Base-by-base conservation (phyloP, 2,888 invertebrate genomes). In the Lordiphosa fenestrarum region DNA sequence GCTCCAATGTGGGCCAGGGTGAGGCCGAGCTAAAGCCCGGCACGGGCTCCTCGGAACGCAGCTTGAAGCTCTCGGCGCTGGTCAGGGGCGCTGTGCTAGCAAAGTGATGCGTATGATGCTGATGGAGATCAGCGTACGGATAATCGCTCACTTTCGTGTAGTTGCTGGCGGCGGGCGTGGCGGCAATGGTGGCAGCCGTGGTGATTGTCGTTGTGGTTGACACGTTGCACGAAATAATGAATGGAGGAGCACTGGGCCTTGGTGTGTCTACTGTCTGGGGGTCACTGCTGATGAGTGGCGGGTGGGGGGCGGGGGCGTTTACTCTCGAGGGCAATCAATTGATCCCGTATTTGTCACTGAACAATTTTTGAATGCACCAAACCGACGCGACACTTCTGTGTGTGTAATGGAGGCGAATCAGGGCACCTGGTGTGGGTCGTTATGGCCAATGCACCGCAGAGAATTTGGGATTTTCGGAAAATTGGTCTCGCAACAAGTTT, bases 21-120 rank as follows among this genome's bases (percentile, higher is more conserved):
- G 94, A 94, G 90, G 94, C 94, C 91, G 94, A 92, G 91, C 93
- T 94, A 88, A 93, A 93, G 91, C 93, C 93, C 92, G 92, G 92
- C 91, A 92, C 92, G 89, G 92, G 91, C 92, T 94, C 94, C 93
- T 94, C 94, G 91, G 94, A 94, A 92, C 94, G 94, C 90, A 90
- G 89, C 77, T 88, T 89, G 87, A 88, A 84, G 87, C 75, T 72
- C 49, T 73, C 69, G 58, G 58, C 55, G 66, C 63, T 68, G 53
- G 78, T 75, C 78, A 74, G 66, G 71, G 73, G 73, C 52, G 81
- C 71, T 76, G 70, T 68, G 64, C 69, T 76, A 81, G 73, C 81
- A 64, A 83, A 73, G 65, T 72, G 74, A 25, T 63, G 60, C 30
- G 60, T 13, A 36, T 60, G 62, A 49, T 84, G 77, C 77, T 81